Base-by-base conservation (phyloP, 2,888 invertebrate genomes). In the Trissolcus brochymenae region DNA sequence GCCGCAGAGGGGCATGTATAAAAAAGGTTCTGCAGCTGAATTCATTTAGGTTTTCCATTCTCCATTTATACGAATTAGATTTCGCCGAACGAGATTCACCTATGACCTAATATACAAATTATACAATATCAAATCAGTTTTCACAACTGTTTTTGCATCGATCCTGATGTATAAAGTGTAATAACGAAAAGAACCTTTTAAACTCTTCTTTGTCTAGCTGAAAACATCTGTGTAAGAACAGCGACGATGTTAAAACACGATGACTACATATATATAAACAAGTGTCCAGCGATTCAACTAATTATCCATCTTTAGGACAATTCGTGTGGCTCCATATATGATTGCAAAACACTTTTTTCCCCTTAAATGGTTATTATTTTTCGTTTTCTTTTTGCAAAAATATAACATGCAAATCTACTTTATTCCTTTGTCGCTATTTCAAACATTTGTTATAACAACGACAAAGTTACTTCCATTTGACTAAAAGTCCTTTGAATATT, bases 151-250 rank as follows among this genome's bases (percentile, higher is more conserved):
- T 75, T 67, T 68, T 66, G 51, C 73, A 51, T 66, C 66, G 61
- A 74, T 46, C 67, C 57, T 46, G 57, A 60, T 75, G 61, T 64
- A 72, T 57, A 75, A 60, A 66, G 40, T 70, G 53, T 74, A 67
- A 62, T 67, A 35, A 61, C 61, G 59, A 66, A 61, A 65, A 76
- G 62, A 71, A 67, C 66, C 67, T 76, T 76, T 57, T 56, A 60
- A 65, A 76, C 57, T 76, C 62, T 66, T 76, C 76, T 71, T 71
- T 66, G 66, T 71, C 66, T 67, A 76, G 6, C 9, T 9, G 6
- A 16, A 46, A 46, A 16, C 21, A 56, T 17, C n/a, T 56, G 35
- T 41, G 21, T 19, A 43, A 46, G 46, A 46, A 16, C 46, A 46
- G 46, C 46, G 46, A 54, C 25, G 14, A 62, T 53, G 40, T 35